These are phyloP conservation scores for Ammodytes marinus DNA, from an alignment of 2,113 vertebrate genomes.

Conservation along the genomic window DNA sequence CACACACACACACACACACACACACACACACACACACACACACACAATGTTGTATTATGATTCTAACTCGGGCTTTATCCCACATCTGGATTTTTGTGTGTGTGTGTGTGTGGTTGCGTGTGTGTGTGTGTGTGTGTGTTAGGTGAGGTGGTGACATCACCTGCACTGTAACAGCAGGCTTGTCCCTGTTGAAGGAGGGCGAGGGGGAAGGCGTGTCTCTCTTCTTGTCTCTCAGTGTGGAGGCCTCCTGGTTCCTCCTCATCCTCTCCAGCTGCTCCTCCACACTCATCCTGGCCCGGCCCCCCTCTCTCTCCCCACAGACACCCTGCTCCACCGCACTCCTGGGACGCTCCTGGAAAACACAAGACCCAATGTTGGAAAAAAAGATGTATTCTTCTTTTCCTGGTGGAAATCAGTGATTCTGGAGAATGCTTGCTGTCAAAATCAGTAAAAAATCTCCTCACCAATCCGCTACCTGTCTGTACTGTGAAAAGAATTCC, in stretches of 20 bases:
- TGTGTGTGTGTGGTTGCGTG: neutral
- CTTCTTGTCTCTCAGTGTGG: slow-evolving; percentile 89
- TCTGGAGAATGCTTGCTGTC: too few relatives aligned
- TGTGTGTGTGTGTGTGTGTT: neutral
- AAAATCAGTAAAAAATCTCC: too few relatives aligned
- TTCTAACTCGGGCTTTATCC: too few relatives aligned
- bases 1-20: too few relatives aligned
- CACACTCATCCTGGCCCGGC: slow-evolving; percentile 92
- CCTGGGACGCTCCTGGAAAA: slow-evolving; percentile 89
- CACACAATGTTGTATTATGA: too few relatives aligned
- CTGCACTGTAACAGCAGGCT: slow-evolving; percentile 82
- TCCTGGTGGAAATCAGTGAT: too few relatives aligned
- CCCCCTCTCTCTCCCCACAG: slow-evolving; percentile 87
- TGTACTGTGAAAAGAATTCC: too few relatives aligned
- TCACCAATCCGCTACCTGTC: too few relatives aligned
- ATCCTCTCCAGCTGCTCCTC: slow-evolving; percentile 97
- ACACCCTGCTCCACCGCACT: slow-evolving; percentile 92
- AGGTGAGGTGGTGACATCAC: slow-evolving; percentile 68
- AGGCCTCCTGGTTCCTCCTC: slow-evolving; percentile 92
- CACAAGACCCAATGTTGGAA: neutral
- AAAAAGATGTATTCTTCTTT: neutral
- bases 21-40: too few relatives aligned
- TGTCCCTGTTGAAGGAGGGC: slow-evolving; percentile 85
- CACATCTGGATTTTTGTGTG: neutral
- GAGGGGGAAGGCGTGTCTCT: slow-evolving; percentile 87